Base-by-base conservation (phyloP, 2,888 invertebrate genomes). In the Perdita meconis region DNA sequence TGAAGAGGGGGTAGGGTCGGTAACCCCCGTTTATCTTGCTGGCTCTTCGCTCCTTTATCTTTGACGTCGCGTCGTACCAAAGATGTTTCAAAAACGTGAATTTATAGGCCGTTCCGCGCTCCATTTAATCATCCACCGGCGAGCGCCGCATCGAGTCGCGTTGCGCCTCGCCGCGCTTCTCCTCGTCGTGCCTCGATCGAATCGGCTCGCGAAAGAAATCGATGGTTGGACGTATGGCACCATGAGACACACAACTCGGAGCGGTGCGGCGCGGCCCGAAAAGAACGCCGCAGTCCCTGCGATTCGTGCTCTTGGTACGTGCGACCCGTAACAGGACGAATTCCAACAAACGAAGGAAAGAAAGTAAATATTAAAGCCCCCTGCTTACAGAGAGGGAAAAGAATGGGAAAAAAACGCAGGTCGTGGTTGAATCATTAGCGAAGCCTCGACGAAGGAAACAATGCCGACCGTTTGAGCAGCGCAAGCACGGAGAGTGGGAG, bases 11-110 rank as follows among this genome's bases (percentile, higher is more conserved):
- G 66, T 53, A 79, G 83, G 89, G 89, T 90, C 89, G 87, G 81
- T 88, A 89, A 89, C 88, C 89, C 85, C 85, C 80, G 84, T 89
- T 89, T 89, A 89, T 90, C 89, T 86, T 83, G 59, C 34, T 50
- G 53, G 64, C 80, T 75, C 75, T 73, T 59, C 69, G 66, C 60
- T 75, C 66, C 63, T 76, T 81, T 79, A 84, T 88, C 82, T 80
- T 65, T 24, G 40, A 50, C 47, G 47, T 47, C 10, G 16, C 70
- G 72, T 80, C 75, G 81, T 82, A 84, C 80, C 81, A 86, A 71
- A 86, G 81, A 80, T 85, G 84, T 75, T 59, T 78, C 51, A 22
- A 26, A 40, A 59, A 26, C 40, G 12, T 34, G 56, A 65, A 34
- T 56, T 44, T 44, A 12, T 56, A 56, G 44, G 22, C 47, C 13